Base-by-base conservation (phyloP, 2,113 vertebrate genomes). In the Megaleporinus macrocephalus region DNA sequence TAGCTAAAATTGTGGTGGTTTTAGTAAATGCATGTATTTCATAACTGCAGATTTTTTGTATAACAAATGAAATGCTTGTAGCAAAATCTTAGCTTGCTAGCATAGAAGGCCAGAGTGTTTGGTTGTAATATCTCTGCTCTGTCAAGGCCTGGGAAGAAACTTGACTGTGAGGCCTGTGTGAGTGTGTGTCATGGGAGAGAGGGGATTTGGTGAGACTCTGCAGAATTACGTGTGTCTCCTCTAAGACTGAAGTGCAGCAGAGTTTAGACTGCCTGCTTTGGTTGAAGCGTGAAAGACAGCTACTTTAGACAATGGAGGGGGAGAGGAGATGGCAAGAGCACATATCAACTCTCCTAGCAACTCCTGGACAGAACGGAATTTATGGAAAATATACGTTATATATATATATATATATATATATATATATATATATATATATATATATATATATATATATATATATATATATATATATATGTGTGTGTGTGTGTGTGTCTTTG, bases 341-440 rank as follows among this genome's bases (percentile, higher is more conserved):
- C 88, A 84, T 90, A 89, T 90, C 89, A 91, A 92, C 92, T 90
- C 85, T 82, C 79, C 79, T 78, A 85, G 86, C 83, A 89, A 86
- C 86, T 84, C 86, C 74, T 51, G 51, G 69, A 80, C 78, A 27
- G n/a, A 44, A 84, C 85, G 89, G 90, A 93, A 91, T 93, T 91
- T 91, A 91, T n/a, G n/a, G n/a, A n/a, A n/a, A n/a, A n/a, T n/a
- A n/a, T n/a, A n/a, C n/a, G n/a, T n/a, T n/a, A n/a, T n/a, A n/a
- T n/a, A n/a, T n/a, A n/a, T n/a, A n/a, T n/a, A n/a, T n/a, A n/a
- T n/a, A n/a, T n/a, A n/a, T n/a, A n/a, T n/a, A n/a, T n/a, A n/a
- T n/a, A n/a, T n/a, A n/a, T n/a, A n/a, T n/a, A n/a, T n/a, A n/a
- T n/a, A n/a, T n/a, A n/a, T n/a, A n/a, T n/a, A n/a, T n/a, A n/a